Conservation (phyloP, 35 echinoderm and acorn worm genomes). For the Ptychodera flava region DNA sequence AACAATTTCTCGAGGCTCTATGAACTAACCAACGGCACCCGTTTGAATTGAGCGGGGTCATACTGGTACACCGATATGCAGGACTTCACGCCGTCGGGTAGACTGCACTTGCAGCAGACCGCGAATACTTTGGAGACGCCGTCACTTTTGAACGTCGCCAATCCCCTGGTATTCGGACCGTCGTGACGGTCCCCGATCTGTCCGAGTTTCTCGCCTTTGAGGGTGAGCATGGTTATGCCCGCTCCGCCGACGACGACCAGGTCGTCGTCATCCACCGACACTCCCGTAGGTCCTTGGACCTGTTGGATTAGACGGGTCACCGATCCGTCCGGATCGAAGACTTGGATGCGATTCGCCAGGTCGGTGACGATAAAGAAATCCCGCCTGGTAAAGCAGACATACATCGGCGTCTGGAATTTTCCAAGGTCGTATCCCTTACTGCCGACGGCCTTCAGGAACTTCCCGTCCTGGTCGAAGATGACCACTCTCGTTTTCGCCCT, state of each 20-base stretch:
- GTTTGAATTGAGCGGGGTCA: not conserved
- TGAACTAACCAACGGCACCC: no score
- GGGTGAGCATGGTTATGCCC: not conserved
- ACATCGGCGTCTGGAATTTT: not conserved
- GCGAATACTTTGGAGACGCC: not conserved
- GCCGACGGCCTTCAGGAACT: not conserved
- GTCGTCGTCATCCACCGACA: not conserved
- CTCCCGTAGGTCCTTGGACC: not conserved
- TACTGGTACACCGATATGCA: not conserved
- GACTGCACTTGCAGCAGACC: not conserved
- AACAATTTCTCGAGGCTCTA: no score
- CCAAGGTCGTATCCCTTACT: not conserved
- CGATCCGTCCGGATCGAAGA: not conserved
- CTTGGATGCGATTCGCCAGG: not conserved
- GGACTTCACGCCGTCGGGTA: not conserved
- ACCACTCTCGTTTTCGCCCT: not conserved
- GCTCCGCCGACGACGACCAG: not conserved
- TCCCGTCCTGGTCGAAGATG: not conserved
- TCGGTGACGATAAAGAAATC: not conserved
- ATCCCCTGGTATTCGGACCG: not conserved
- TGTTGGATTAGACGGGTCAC: not conserved
- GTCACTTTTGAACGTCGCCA: not conserved
- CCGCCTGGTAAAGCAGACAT: not conserved
- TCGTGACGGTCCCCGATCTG: not conserved
- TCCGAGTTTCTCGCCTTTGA: not conserved